Conservation (phyloP, 2,797 vertebrate species). For the Agapornis canus region DNA sequence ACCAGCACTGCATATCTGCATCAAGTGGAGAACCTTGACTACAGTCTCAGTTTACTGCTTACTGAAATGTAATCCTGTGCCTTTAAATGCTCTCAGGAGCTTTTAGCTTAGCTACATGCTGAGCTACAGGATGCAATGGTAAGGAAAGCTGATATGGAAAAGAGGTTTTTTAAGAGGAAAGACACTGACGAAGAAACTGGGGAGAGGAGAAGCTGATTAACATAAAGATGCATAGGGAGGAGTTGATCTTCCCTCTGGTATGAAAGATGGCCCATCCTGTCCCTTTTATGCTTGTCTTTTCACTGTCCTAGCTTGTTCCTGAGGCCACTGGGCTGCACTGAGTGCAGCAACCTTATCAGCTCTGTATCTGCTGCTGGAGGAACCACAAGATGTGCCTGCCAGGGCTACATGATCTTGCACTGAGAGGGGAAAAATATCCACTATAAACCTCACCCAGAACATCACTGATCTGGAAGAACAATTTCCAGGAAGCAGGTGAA, state of each 20-base stretch:
- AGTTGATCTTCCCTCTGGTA: neutral
- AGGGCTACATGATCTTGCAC: neutral
- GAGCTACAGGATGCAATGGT: neutral
- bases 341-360: neutral
- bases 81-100: neutral
- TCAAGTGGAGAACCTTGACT: neutral
- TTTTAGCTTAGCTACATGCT: neutral
- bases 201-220: neutral
- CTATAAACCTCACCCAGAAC: neutral
- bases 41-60: neutral
- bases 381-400: neutral
- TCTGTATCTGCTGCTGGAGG: neutral
- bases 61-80: neutral
- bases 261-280: neutral
- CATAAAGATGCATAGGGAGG: neutral
- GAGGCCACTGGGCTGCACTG: neutral
- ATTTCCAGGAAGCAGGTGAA: conserved; percentile 11
- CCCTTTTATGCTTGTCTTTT: neutral
- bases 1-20: neutral
- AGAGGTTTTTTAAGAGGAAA: neutral
- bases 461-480: conserved; percentile 45
- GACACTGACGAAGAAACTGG: neutral
- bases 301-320: neutral
- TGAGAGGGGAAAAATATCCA: neutral
- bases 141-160: neutral